phyloP scores from a whole-genome alignment of 1,140 invertebrate genomes.

The Amyelois transitella region DNA sequence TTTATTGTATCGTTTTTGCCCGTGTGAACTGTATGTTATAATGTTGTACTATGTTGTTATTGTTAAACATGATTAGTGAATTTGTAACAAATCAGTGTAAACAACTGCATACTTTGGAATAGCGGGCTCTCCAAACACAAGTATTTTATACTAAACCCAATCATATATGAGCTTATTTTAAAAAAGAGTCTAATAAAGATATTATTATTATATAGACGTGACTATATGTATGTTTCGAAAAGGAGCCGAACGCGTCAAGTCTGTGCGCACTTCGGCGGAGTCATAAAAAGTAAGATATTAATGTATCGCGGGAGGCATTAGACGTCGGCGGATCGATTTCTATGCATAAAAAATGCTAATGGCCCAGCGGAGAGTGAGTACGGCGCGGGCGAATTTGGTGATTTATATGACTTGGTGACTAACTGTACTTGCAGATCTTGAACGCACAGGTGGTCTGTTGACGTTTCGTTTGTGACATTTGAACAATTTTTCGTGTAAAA shows the following conservation, averaged over 20 bases:
- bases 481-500: not conserved
- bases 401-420: slow-evolving; percentile 62
- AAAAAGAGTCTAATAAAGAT: no score
- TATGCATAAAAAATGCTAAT: slow-evolving; percentile 75
- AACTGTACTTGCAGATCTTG: slow-evolving; percentile 47
- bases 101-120: no score
- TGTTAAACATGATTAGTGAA: no score
- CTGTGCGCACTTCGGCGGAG: slow-evolving; percentile 39
- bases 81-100: no score
- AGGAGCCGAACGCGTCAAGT: not conserved
- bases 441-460: slow-evolving; percentile 45
- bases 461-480: slow-evolving; percentile 2
- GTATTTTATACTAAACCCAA: no score
- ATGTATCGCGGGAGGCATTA: slow-evolving; percentile 74
- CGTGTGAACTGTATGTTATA: no score
- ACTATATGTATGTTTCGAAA: no score
- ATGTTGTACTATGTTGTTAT: no score
- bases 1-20: no score
- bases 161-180: no score
- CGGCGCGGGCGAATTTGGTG: slow-evolving; percentile 43
- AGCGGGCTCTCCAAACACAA: no score
- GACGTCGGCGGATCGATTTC: slow-evolving; percentile 68
- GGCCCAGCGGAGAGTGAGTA: slow-evolving; percentile 54
- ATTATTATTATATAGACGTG: no score
- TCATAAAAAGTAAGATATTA: slow-evolving; percentile 75